Percentiles rank a stretch among this genome's conserved stretches.
Conservation (phyloP, 2,888 invertebrate genomes). For the Yponomeuta sedellus region DNA sequence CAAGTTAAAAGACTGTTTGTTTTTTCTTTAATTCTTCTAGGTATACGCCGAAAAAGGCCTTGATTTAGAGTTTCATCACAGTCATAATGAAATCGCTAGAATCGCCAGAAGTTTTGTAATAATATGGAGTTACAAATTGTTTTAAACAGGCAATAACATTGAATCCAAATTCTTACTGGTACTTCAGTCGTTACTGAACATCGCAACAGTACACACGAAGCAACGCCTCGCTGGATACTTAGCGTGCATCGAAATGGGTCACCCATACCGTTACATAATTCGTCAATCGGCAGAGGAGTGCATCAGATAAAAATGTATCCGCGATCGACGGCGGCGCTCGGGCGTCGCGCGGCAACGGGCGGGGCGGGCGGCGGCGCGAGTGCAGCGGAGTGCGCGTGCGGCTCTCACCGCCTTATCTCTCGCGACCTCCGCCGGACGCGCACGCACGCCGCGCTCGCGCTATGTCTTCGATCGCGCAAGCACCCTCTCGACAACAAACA, state of each 20-base stretch:
- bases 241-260: conserved; percentile 43
- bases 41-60: not conserved
- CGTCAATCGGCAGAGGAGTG: conserved; percentile 39
- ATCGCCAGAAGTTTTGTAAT: not conserved
- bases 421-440: conserved; percentile 75
- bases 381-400: conserved; percentile 47
- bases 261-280: conserved; percentile 67
- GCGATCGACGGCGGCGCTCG: conserved; percentile 49
- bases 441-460: conserved; percentile 58
- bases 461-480: conserved; percentile 58
- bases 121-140: not conserved
- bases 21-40: too few species aligned
- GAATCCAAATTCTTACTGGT: not conserved
- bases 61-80: not conserved
- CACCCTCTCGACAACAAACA: conserved; percentile 50
- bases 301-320: conserved; percentile 65
- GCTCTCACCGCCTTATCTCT: conserved; percentile 75
- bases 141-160: not conserved
- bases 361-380: conserved; percentile 39
- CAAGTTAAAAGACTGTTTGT: too few species aligned
- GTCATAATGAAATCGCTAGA: not conserved
- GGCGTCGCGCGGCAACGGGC: conserved; percentile 44
- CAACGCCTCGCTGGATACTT: conserved; percentile 20
- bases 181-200: not conserved
- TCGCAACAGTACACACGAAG: not conserved